Evolutionary conservation across 1,140 invertebrate genomes (phyloP), one percentile per base, ranked within the genome.

Genomic region (Pentalonia nigronervosa): DNA sequence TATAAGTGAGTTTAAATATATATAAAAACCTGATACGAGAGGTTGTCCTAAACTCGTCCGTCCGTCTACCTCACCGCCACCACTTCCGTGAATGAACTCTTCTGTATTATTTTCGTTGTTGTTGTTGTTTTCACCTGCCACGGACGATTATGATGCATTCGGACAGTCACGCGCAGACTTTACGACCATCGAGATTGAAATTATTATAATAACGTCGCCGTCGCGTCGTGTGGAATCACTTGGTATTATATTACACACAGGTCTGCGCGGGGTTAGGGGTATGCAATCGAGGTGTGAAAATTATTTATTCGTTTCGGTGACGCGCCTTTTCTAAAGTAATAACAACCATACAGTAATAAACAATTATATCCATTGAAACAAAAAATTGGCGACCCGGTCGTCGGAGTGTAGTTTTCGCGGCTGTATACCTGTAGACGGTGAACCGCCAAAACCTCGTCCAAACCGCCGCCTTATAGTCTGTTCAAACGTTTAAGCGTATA

Each of bases 111-210:
- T n/a, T 60, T 36, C 53, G 8, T 89, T 89, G 30, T 91, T 67
- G 47, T 76, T 76, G 56, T 91, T 76, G 56, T 91, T 91, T 91
- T 76, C 60, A 91, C 90, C 60, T 76, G 90, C 17, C 47, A 14
- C 14, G 20, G 6, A 36, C 25, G 41, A 25, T 25, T 20, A 45
- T 20, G 41, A 47, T 14, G 36, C 25, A 47, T 8, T 86, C 23
- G 86, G 45, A 87, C 86, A 11, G 84, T 87, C 86, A 48, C 86
- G 30, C 60, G 60, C 4, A n/a, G n/a, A n/a, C 30, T n/a, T 14
- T 76, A 67, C 60, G 60, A n/a, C 60, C 30, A n/a, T n/a, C 30
- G 30, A n/a, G 60, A n/a, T 76, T n/a, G 60, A n/a, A 76, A 76
- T n/a, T 76, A 76, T 76, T 76, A 76, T n/a, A 76, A 76, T 76